Evolutionary conservation across 2,888 invertebrate species (phyloP).

Genomic region (Brachylomia viminalis): DNA sequence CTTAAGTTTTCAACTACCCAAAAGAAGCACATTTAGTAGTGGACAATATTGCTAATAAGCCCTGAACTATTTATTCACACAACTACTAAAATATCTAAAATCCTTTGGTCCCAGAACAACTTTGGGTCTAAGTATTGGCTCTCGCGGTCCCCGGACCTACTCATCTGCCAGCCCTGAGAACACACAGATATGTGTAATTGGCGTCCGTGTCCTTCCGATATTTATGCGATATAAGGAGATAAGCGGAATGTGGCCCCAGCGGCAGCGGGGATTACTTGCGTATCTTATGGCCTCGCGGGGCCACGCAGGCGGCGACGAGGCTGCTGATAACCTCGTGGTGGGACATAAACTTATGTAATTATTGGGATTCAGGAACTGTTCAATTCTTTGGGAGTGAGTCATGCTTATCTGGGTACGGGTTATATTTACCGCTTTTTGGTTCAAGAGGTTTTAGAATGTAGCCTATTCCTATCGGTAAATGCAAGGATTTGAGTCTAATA

Average conservation of each 20-base stretch:
- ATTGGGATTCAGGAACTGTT: slow-evolving; percentile 53
- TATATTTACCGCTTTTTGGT: slow-evolving; percentile 36
- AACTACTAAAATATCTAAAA: background rate
- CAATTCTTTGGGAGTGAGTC: slow-evolving; percentile 37
- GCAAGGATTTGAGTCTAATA: background rate
- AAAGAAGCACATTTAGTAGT: background rate
- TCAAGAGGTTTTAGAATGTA: background rate
- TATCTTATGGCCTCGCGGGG: slow-evolving; percentile 55
- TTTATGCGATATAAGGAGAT: slow-evolving; percentile 67
- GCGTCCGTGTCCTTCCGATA: slow-evolving; percentile 65
- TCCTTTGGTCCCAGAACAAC: background rate
- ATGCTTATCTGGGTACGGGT: slow-evolving; percentile 21
- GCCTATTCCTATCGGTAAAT: background rate
- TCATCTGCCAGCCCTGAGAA: slow-evolving; percentile 59
- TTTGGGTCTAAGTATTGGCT: background rate
- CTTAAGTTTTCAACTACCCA: background rate
- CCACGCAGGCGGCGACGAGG: slow-evolving; percentile 46
- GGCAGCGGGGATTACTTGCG: slow-evolving; percentile 53
- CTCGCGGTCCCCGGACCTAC: background rate
- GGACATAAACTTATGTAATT: slow-evolving; percentile 62
- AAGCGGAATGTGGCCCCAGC: slow-evolving; percentile 48
- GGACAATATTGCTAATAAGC: background rate
- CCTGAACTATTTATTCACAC: too few species aligned
- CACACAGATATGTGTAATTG: slow-evolving; percentile 66
- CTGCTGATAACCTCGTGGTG: slow-evolving; percentile 48